Evolutionary conservation across 2,113 vertebrate species (phyloP), one percentile per base, ranked within the genome.

Genomic region (Aviceda subcristata): DNA sequence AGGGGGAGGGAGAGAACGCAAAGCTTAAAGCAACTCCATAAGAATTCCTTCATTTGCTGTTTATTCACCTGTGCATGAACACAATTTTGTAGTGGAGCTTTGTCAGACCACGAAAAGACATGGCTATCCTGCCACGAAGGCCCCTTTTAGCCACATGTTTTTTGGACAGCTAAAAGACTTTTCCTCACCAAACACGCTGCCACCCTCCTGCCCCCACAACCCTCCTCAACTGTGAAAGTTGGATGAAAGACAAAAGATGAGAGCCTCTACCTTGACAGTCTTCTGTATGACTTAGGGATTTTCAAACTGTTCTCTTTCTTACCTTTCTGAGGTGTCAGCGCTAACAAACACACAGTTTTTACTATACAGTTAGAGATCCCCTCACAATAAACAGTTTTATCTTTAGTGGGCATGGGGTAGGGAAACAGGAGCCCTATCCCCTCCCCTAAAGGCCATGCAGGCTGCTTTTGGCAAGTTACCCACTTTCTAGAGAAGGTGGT

Each of bases 401-500:
- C 19, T 67, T 45, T 57, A 68, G 60, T 24, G 43, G 46, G 51
- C 32, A 57, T 4, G 66, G 48, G 56, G 23, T 78, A 16, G 19
- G 56, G 57, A 93, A 93, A 51, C 24, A 32, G 57, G 69, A 95
- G 39, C 32, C 71, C 18, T 86, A 3, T 73, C 36, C 67, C 53
- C 24, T 76, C 14, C 50, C 71, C 50, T 48, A 26, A 27, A 50
- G 43, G 57, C 81, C 23, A 9, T 48, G 45, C 60, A 85, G 57
- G 84, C 87, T 94, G 86, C 91, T 96, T 97, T 97, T 97, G 96
- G 95, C 95, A 97, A 97, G 75, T 94, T 69, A 96, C 45, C 91
- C 90, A 53, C 84, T 77, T 83, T 74, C 69, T 90, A 73, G 53
- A 94, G 88, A 86, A 72, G 69, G 22, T 72, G 48, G 9, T 18